Percentiles rank a stretch among this genome's conserved stretches.
Conservation (phyloP, 1,140 invertebrate species). For the Matsumurasca onukii region DNA sequence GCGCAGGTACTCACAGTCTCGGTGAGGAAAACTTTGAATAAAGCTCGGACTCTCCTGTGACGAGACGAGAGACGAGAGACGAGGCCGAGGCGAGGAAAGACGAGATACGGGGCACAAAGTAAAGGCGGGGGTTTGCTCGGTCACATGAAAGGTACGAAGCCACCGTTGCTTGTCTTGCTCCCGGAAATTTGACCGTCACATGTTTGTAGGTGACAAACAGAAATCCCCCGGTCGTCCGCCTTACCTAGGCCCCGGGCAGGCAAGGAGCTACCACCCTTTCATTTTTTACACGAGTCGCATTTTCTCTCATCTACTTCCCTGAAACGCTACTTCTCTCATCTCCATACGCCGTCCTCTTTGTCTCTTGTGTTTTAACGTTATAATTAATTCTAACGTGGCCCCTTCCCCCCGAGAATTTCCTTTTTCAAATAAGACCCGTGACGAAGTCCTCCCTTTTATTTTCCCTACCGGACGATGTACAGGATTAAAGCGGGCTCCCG, state of each 20-base stretch:
- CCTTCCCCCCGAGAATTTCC: slow-evolving; percentile 19
- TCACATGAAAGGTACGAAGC: slow-evolving; percentile 29
- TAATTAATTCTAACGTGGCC: slow-evolving; percentile 21
- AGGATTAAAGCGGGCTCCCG: slow-evolving; percentile 5
- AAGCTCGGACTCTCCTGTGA: too few species aligned
- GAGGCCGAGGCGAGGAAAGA: slow-evolving; percentile 21
- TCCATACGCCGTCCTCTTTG: slow-evolving; percentile 20
- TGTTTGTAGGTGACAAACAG: slow-evolving; percentile 33
- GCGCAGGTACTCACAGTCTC: not conserved
- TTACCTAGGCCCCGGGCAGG: slow-evolving; percentile 5
- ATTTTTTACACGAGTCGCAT: slow-evolving; percentile 19
- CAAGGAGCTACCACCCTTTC: slow-evolving; percentile 20
- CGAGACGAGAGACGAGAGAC: not conserved
- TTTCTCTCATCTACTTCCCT: slow-evolving; percentile 8
- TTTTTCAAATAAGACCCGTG: slow-evolving; percentile 25
- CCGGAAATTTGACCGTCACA: slow-evolving; percentile 36
- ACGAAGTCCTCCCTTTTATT: slow-evolving; percentile 19
- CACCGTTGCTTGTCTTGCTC: slow-evolving; percentile 30
- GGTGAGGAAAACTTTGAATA: too few species aligned
- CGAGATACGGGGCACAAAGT: not conserved
- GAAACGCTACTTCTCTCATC: slow-evolving; percentile 2
- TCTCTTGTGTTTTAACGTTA: slow-evolving; percentile 22
- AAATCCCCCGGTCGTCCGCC: slow-evolving; percentile 28
- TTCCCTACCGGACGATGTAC: slow-evolving; percentile 11
- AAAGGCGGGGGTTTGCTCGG: slow-evolving; percentile 5